A percentile compares a stretch with the other conserved stretches of the same genome.
phyloP scores from a whole-genome alignment of 2,888 invertebrate species.

The Xestia rhomboidea region DNA sequence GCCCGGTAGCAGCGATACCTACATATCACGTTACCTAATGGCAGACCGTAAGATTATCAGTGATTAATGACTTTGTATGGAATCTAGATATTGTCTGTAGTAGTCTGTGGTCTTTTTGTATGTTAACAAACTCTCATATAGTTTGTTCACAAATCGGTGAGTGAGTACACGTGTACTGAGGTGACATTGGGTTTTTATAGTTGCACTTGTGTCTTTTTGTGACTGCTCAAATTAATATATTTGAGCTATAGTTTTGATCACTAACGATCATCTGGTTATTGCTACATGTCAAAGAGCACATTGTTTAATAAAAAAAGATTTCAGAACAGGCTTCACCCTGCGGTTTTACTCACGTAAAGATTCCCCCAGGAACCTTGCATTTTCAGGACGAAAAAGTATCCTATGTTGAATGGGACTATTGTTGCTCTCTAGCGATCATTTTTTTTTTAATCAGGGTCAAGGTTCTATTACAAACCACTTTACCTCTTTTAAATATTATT shows the following conservation, averaged over 20 bases:
- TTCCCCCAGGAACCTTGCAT: neutral
- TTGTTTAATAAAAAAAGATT: neutral
- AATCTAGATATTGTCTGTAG: slow-evolving; percentile 52
- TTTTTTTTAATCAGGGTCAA: too few relatives aligned
- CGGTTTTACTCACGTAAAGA: too few relatives aligned
- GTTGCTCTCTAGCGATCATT: neutral
- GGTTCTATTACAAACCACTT: neutral
- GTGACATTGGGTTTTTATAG: neutral
- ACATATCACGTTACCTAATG: slow-evolving; percentile 66
- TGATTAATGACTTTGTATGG: slow-evolving; percentile 64
- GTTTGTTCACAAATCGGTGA: neutral
- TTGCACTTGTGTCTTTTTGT: neutral
- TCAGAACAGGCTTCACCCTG: too few relatives aligned
- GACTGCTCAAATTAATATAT: neutral
- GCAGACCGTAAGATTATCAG: slow-evolving; percentile 62
- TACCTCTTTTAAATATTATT: neutral
- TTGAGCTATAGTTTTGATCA: neutral
- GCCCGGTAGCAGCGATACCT: slow-evolving; percentile 59
- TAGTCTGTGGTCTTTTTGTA: neutral
- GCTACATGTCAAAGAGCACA: neutral
- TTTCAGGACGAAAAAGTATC: neutral
- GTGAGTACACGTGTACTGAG: slow-evolving; percentile 5
- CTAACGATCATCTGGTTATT: neutral
- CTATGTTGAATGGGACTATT: neutral
- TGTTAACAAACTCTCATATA: neutral